Evolutionary conservation across 2,888 invertebrate species (phyloP).

Genomic region (Watsonalla binaria): DNA sequence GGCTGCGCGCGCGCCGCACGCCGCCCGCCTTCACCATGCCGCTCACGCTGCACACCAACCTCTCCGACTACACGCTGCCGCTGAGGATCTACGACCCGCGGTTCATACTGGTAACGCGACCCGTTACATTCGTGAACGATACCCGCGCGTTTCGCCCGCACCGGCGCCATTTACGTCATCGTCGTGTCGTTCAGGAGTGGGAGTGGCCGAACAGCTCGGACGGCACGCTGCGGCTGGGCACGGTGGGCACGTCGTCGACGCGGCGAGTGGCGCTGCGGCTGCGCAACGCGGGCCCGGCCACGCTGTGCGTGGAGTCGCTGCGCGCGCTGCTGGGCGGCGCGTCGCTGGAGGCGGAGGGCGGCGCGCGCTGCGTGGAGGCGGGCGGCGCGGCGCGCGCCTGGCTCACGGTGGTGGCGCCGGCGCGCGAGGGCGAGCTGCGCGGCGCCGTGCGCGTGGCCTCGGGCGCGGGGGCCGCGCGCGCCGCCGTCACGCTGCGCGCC

Average conservation of each 20-base stretch:
- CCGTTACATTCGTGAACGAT: background rate
- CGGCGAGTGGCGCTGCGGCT: constrained; percentile 80
- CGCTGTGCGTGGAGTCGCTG: constrained; percentile 37
- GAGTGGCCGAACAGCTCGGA: constrained; percentile 45
- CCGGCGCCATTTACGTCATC: too few species aligned
- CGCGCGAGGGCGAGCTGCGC: constrained; percentile 29
- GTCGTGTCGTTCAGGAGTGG: constrained; percentile 42
- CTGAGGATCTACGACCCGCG: constrained; percentile 65
- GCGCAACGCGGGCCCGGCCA: constrained; percentile 46
- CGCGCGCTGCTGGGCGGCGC: constrained; percentile 31
- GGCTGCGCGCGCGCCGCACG: constrained; percentile 18
- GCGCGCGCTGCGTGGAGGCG: constrained; percentile 23
- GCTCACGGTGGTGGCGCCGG: constrained; percentile 41
- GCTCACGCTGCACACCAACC: constrained; percentile 68
- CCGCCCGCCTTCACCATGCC: constrained; percentile 10
- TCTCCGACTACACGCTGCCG: constrained; percentile 64
- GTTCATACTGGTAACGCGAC: constrained; percentile 44
- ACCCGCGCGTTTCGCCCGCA: too few species aligned
- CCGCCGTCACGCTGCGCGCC: constrained; percentile 22
- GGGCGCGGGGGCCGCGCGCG: constrained; percentile 10
- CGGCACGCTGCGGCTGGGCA: constrained; percentile 79
- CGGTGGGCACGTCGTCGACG: constrained; percentile 80
- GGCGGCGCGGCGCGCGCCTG: constrained; percentile 18
- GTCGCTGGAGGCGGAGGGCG: constrained; percentile 15
- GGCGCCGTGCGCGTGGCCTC: constrained; percentile 5